Evolutionary conservation across 1,140 invertebrate species (phyloP).

Genomic region (Saccostrea cuccullata): DNA sequence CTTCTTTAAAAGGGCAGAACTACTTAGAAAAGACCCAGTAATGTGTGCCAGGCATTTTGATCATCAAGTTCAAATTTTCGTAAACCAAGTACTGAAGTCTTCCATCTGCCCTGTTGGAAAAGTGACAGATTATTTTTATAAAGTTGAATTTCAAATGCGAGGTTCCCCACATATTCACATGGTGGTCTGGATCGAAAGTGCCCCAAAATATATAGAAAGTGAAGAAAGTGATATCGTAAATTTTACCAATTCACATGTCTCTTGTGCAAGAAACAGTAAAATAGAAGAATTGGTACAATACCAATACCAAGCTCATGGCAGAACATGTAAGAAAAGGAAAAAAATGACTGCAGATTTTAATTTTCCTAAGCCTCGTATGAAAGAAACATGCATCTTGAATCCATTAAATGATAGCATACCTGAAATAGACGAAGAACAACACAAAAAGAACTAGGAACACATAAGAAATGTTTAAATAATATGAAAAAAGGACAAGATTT

Average conservation of each 20-base stretch:
- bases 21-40: slow-evolving; percentile 57
- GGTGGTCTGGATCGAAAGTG: slow-evolving; percentile 75
- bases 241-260: slow-evolving; percentile 48
- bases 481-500: slow-evolving; percentile 20
- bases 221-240: slow-evolving; percentile 31
- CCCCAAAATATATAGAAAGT: slow-evolving; percentile 60
- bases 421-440: neutral
- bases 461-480: neutral
- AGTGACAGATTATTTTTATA: slow-evolving; percentile 64
- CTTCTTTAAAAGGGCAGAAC: slow-evolving; percentile 43
- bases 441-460: neutral
- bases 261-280: neutral
- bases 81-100: slow-evolving; percentile 29
- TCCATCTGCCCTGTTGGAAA: slow-evolving; percentile 51
- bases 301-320: slow-evolving; percentile 51
- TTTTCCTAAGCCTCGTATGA: slow-evolving; percentile 21
- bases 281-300: neutral
- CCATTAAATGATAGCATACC: neutral
- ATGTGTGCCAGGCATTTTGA: slow-evolving; percentile 56
- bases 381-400: neutral
- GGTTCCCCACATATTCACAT: slow-evolving; percentile 78
- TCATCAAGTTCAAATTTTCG: slow-evolving; percentile 53
- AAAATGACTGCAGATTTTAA: slow-evolving; percentile 13
- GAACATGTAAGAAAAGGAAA: slow-evolving; percentile 50
- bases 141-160: slow-evolving; percentile 78